Evolutionary conservation across 1,140 invertebrate genomes (phyloP).

Genomic region (Prorops nasuta): DNA sequence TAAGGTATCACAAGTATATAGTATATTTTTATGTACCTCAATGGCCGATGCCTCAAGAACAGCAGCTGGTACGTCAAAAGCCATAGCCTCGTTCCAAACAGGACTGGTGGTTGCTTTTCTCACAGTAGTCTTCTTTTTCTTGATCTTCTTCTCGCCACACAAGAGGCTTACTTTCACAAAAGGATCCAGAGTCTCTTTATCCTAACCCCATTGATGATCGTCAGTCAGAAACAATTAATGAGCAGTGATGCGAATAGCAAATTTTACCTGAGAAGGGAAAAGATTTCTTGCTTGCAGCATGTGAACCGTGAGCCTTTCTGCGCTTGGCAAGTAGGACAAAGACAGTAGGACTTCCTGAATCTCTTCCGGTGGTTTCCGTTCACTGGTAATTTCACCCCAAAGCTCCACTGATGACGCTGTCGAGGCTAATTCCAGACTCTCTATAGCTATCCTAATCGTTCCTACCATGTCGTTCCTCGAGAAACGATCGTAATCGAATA

Average conservation of each 20-base stretch:
- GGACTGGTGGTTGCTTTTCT: constrained; percentile 83
- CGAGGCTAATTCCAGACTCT: constrained; percentile 65
- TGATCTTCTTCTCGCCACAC: constrained; percentile 80
- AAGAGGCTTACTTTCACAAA: constrained; percentile 90
- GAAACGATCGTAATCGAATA: constrained; percentile 71
- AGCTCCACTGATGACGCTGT: constrained; percentile 69
- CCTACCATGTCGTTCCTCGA: constrained; percentile 79
- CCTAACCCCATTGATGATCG: constrained; percentile 28
- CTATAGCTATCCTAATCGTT: constrained; percentile 69
- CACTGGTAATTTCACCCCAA: constrained; percentile 75
- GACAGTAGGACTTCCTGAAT: constrained; percentile 79
- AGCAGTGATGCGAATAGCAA: neutral
- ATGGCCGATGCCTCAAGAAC: constrained; percentile 70
- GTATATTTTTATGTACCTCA: constrained; percentile 64
- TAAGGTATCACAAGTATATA: no score
- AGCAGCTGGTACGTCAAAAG: constrained; percentile 79
- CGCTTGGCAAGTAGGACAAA: constrained; percentile 81
- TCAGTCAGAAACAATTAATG: no score
- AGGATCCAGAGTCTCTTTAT: constrained; percentile 66
- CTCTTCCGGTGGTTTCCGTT: constrained; percentile 75
- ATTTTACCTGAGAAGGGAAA: constrained; percentile 61
- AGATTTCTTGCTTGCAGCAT: constrained; percentile 83
- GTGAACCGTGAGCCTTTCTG: constrained; percentile 80
- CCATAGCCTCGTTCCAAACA: constrained; percentile 93
- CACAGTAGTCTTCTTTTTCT: constrained; percentile 89